Base-by-base conservation (phyloP, 1,140 invertebrate species). In the Lordiphosa clarofinis region DNA sequence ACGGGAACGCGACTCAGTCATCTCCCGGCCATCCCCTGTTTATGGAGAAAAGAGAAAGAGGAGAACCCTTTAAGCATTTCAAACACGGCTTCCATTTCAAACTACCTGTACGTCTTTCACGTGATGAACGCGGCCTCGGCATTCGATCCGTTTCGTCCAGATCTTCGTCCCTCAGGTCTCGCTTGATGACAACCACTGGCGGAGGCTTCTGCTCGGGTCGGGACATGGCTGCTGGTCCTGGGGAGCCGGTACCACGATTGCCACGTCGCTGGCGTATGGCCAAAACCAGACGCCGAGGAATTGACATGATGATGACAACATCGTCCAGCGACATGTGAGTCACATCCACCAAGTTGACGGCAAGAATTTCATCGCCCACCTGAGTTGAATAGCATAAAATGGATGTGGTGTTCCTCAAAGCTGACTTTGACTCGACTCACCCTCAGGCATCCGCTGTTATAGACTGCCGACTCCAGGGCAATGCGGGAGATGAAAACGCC, bases 221-320 rank as follows among this genome's bases (percentile, higher is more conserved):
- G 1, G 87, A 82, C 7, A 89, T 37, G 36, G 92, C 92, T 49
- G 92, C 92, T 31, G 93, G 89, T 24, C 92, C 93, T 10, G 93
- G 93, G 1, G 93, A 94, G 5, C 92, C 91, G 33, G 91, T 92
- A 11, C 81, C 87, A 54, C 90, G 94, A 90, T 92, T 92, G 66
- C 91, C 91, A 28, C 91, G 88, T 56, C 94, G 91, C 74, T 94
- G 95, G 62, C 97, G 92, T 40, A 97, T 98, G 58, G 96, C 97
- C 47, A 99, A 92, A 15, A 99, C 94, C 71, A 99, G 92, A 71
- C 98, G 93, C 76, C 97, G 92, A 1, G 98, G 98, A 90, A 99
- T 99, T 71, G 97, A 99, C 96, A 99, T 99, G 75, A 99, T 96
- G 75, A 99, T 98, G 49, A 99, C 98, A 37, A 99, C 98, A 89